phyloP scores from a whole-genome alignment of 2,113 vertebrate genomes.

The Oryzias curvinotus region DNA sequence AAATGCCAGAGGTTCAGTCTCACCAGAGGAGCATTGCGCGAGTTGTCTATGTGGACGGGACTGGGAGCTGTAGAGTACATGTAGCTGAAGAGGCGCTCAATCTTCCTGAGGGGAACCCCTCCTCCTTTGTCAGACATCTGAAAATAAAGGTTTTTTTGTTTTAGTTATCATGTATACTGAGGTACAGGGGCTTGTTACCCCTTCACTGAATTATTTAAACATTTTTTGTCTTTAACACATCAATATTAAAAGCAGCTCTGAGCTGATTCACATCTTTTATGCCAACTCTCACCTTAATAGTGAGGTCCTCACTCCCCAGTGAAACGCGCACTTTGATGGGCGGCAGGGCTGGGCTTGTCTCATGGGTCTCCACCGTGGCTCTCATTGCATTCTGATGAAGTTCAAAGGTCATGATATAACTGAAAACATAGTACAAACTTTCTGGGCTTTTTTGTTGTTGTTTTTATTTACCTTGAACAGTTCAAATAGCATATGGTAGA shows the following conservation, averaged over 20 bases:
- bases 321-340: conserved; percentile 89
- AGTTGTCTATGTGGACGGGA: conserved; percentile 81
- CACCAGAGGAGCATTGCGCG: conserved; percentile 90
- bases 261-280: not conserved
- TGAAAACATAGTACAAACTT: not conserved
- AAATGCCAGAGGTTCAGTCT: conserved; percentile 32
- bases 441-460: not conserved
- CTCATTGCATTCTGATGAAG: conserved; percentile 92
- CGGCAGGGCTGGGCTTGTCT: conserved; percentile 81
- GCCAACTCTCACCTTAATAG: conserved; percentile 87
- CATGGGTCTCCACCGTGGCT: conserved; percentile 94
- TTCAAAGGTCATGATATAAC: not conserved
- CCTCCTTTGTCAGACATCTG: conserved; percentile 95
- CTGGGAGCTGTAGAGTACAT: conserved; percentile 95
- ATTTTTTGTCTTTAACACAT: too few species aligned
- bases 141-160: conserved; percentile 10
- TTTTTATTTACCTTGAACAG: conserved; percentile 95
- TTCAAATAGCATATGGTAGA: conserved; percentile 98
- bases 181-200: not conserved
- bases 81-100: conserved; percentile 93
- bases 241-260: too few species aligned
- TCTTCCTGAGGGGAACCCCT: conserved; percentile 92
- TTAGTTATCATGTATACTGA: not conserved
- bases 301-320: conserved; percentile 91
- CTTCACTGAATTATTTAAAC: too few species aligned